These are phyloP conservation scores for Axinella damicornis DNA, from an alignment of 37 sponge, comb jelly and placozoan genomes.

Conservation along the genomic window DNA sequence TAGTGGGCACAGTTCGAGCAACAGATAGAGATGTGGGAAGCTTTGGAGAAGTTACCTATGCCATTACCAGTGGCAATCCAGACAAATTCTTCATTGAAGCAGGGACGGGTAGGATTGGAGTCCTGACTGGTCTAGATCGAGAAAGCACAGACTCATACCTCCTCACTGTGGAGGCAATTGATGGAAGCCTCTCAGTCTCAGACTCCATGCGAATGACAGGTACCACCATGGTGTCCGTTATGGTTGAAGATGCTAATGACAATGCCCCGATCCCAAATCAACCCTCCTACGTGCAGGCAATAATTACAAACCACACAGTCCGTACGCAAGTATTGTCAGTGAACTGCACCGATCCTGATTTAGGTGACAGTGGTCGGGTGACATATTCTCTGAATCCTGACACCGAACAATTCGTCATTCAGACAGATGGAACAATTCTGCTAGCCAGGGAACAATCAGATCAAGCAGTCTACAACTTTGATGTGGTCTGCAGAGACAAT, in stretches of 20 bases:
- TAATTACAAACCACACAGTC: slow-evolving; percentile 52
- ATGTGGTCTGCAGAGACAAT: slow-evolving; percentile 65
- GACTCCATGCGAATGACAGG: slow-evolving; percentile 34
- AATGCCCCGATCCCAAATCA: slow-evolving; percentile 44
- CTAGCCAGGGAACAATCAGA: slow-evolving; percentile 35
- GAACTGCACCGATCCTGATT: slow-evolving; percentile 56
- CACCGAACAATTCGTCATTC: slow-evolving; percentile 30
- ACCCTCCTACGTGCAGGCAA: slow-evolving; percentile 45
- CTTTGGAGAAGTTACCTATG: slow-evolving; percentile 69
- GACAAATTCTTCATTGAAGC: slow-evolving; percentile 72
- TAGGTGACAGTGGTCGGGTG: slow-evolving; percentile 24
- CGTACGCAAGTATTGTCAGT: slow-evolving; percentile 38
- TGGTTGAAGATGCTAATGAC: slow-evolving; percentile 60
- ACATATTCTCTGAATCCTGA: slow-evolving; percentile 30
- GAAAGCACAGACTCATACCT: slow-evolving; percentile 46
- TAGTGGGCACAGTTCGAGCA: slow-evolving; percentile 56
- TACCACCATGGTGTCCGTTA: slow-evolving; percentile 46
- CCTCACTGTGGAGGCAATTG: slow-evolving; percentile 66
- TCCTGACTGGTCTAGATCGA: slow-evolving; percentile 66
- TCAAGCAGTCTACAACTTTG: slow-evolving; percentile 61
- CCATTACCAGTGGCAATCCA: slow-evolving; percentile 61
- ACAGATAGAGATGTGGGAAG: slow-evolving; percentile 77
- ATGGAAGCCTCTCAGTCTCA: slow-evolving; percentile 59
- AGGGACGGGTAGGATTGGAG: slow-evolving; percentile 60
- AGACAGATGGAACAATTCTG: slow-evolving; percentile 48